Evolutionary conservation across 2,888 invertebrate species (phyloP).

Genomic region (Drosophila anceps): DNA sequence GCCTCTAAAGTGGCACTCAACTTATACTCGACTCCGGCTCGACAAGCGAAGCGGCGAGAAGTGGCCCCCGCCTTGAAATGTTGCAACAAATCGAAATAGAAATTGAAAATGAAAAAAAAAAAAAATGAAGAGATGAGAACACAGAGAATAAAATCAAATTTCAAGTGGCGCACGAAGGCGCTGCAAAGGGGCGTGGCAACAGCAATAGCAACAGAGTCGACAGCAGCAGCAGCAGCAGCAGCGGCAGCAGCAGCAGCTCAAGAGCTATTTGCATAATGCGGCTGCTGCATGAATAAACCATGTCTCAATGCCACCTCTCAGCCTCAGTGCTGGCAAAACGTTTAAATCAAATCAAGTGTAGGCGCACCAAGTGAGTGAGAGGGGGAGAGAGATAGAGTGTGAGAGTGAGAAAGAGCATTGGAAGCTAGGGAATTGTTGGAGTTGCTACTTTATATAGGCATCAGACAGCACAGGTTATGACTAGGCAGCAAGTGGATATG

Average conservation of each 20-base stretch:
- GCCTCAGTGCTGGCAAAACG: conserved; percentile 57
- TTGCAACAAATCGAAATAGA: conserved; percentile 79
- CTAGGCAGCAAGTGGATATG: conserved; percentile 28
- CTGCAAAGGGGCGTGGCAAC: conserved; percentile 50
- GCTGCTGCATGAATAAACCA: conserved; percentile 80
- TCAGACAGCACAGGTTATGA: conserved; percentile 51
- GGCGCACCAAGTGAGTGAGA: conserved; percentile 10
- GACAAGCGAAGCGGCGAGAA: conserved; percentile 51
- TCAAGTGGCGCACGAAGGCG: conserved; percentile 67
- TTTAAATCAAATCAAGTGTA: conserved; percentile 73
- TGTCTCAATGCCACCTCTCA: conserved; percentile 56
- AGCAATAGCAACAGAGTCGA: conserved; percentile 4
- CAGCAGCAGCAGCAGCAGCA: neutral
- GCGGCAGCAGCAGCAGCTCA: conserved; percentile 42
- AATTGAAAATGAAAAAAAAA: conserved; percentile 46
- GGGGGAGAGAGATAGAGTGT: neutral
- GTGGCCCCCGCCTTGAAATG: conserved; percentile 25
- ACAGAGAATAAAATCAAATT: conserved; percentile 70
- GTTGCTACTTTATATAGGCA: conserved; percentile 9
- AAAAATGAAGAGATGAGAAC: conserved; percentile 12
- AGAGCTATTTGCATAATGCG: conserved; percentile 77
- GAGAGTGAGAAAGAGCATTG: neutral
- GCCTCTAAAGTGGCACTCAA: conserved; percentile 66
- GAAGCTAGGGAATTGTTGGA: neutral
- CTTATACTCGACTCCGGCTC: conserved; percentile 54